Base-by-base conservation (phyloP, 2,888 invertebrate genomes). In the Mantis religiosa region DNA sequence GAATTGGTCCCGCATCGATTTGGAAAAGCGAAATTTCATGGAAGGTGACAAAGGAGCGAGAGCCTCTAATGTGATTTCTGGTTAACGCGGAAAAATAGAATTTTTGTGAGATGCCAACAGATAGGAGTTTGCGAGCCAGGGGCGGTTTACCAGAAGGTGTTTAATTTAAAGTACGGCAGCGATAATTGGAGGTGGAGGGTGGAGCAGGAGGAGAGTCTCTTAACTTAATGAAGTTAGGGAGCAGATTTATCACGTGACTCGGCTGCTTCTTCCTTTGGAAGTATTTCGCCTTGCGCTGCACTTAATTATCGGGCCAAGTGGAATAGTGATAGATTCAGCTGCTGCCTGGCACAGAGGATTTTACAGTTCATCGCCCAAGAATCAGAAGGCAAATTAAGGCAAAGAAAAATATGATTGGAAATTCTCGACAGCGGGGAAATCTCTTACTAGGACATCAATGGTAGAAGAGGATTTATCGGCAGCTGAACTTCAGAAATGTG, bases 141-240 rank as follows among this genome's bases (percentile, higher is more conserved):
- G 15, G 54, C 54, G 54, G 54, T 71, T 71, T 71, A 71, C 54
- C 54, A 71, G 15, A 14, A 30, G n/a, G 86, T 86, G 89, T 89
- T 71, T 89, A 89, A 86, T 89, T 89, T 83, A 54, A 89, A 89
- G 83, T 34, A 47, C 47, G 87, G 87, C 27, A 85, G 83, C 89
- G 83, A 87, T 89, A 89, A 89, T 87, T 89, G 89, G 83, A 3
- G 86, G 28, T 71, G 87, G 71, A 86, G 27, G 81, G 85, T 8
- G 86, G 47, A 25, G 28, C 27, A 85, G 82, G 54, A 83, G 54
- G 34, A 82, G 71, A 83, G 81, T 89, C 89, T 89, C 89, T 89
- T 89, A 89, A 89, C 87, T 89, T 89, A 89, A 89, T 89, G 89
- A 89, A 89, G 87, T 89, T 87, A 83, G 89, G 86, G 28, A 41